These are phyloP conservation scores for Burhinus oedicnemus DNA, from an alignment of 2,113 vertebrate genomes.

Conservation along the genomic window DNA sequence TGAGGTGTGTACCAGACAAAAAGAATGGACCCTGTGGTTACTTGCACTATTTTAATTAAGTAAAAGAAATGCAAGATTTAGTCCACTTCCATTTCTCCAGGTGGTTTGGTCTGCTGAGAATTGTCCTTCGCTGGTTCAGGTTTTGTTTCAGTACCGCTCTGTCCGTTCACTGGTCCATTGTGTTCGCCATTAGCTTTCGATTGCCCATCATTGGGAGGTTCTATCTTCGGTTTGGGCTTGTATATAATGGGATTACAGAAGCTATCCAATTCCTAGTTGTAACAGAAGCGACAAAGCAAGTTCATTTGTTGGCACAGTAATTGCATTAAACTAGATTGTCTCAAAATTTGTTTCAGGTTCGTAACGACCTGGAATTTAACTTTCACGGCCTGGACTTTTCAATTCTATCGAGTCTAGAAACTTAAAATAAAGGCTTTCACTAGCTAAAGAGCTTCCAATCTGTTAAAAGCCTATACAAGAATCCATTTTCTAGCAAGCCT, in stretches of 20 bases:
- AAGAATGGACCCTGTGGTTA: constrained; percentile 76
- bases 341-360: background rate
- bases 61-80: constrained; percentile 72
- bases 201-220: constrained; percentile 79
- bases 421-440: background rate
- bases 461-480: background rate
- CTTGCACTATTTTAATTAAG: constrained; percentile 70
- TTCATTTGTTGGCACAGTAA: background rate
- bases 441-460: background rate
- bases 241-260: constrained; percentile 86
- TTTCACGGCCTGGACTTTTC: background rate
- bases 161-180: constrained; percentile 83
- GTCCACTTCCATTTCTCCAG: constrained; percentile 93
- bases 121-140: constrained; percentile 76
- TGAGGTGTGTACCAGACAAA: constrained; percentile 72
- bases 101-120: constrained; percentile 80
- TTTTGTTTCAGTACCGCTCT: constrained; percentile 78
- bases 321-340: accelerated
- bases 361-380: background rate
- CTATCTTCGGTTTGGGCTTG: constrained; percentile 86
- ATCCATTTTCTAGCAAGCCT: background rate
- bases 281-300: constrained; percentile 4
- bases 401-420: background rate
- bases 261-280: constrained; percentile 86
- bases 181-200: constrained; percentile 79